Evolutionary conservation across 1,140 invertebrate species (phyloP).

Genomic region (Drosophila sulfurigaster): DNA sequence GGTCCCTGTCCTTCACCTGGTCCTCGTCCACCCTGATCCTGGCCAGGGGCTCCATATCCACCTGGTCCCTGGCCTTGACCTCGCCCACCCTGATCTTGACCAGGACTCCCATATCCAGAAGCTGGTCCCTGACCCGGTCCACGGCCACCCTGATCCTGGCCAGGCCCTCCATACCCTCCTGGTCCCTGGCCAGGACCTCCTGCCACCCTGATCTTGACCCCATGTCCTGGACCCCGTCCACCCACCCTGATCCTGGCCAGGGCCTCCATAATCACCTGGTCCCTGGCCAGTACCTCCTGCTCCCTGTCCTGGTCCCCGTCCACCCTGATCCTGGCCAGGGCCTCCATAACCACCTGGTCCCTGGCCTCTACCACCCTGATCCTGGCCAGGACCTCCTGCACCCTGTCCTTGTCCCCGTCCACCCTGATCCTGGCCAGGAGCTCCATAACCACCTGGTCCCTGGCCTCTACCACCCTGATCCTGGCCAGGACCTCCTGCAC

Average conservation of each 20-base stretch:
- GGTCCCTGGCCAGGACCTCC: too few species aligned
- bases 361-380: not conserved
- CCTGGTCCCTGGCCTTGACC: too few species aligned
- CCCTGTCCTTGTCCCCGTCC: not conserved
- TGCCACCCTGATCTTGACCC: too few species aligned
- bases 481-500: not conserved
- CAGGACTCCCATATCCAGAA: too few species aligned
- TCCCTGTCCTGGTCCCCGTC: not conserved
- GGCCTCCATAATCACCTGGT: not conserved
- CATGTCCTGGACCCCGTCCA: not conserved
- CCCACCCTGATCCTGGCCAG: not conserved
- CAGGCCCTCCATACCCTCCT: too few species aligned
- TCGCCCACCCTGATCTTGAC: too few species aligned
- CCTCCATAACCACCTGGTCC: not conserved
- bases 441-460: not conserved
- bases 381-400: not conserved
- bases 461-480: not conserved
- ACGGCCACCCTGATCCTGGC: too few species aligned
- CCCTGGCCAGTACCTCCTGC: not conserved
- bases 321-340: not conserved
- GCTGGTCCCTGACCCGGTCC: too few species aligned
- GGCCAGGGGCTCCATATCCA: too few species aligned
- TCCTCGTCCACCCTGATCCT: too few species aligned
- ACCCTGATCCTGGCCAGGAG: not conserved
- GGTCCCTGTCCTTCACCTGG: too few species aligned